A percentile compares a stretch with the other conserved stretches of the same genome.
Conservation (phyloP, 2,888 invertebrate species). For the Venusia cambrica region DNA sequence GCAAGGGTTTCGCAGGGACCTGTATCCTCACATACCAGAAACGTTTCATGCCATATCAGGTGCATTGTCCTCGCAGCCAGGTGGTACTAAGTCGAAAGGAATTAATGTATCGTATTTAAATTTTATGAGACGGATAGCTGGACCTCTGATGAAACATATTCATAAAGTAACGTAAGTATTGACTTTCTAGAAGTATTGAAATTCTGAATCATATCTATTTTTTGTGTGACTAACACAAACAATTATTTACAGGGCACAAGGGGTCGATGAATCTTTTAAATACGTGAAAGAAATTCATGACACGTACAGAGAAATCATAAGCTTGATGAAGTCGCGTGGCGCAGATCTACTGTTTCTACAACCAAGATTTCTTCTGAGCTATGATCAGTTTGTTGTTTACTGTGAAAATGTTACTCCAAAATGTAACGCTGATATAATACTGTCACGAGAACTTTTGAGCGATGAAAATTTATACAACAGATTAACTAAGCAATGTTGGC, state of each 20-base stretch:
- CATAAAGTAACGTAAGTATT: constrained; percentile 55
- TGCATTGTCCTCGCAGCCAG: constrained; percentile 42
- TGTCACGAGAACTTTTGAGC: constrained; percentile 46
- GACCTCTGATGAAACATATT: constrained; percentile 66
- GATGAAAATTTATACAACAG: constrained; percentile 52
- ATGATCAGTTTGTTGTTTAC: constrained; percentile 61
- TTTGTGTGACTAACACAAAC: no score
- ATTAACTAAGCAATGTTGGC: constrained; percentile 77
- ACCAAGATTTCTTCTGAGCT: constrained; percentile 61
- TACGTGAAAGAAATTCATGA: constrained; percentile 62
- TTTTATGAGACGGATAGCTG: constrained; percentile 64
- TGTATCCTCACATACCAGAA: constrained; percentile 67
- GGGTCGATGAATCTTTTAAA: constrained; percentile 55
- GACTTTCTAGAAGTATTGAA: neutral
- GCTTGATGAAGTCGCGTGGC: constrained; percentile 56
- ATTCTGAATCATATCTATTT: neutral
- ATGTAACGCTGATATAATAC: constrained; percentile 55
- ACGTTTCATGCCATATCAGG: constrained; percentile 64
- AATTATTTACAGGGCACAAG: constrained; percentile 44
- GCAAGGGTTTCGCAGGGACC: constrained; percentile 71
- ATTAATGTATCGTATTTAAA: constrained; percentile 65
- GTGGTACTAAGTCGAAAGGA: constrained; percentile 55
- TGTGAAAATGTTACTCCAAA: constrained; percentile 51
- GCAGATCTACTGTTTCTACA: constrained; percentile 56
- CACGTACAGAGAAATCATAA: constrained; percentile 60